Conservation (phyloP, 2,797 vertebrate species). For the Trachurus trachurus region DNA sequence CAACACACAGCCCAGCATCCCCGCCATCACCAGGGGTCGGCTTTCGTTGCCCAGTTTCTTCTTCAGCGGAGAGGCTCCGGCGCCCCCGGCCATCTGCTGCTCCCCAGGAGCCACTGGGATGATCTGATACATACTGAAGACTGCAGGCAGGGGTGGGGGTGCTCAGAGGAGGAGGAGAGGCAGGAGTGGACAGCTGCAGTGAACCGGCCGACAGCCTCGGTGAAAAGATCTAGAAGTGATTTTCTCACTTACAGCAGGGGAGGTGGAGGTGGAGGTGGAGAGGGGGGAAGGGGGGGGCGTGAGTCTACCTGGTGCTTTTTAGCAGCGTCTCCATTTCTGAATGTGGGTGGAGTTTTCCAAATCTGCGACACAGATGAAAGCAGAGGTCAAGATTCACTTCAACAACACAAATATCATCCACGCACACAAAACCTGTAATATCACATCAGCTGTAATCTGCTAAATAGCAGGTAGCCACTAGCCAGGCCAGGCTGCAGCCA, state of each 20-base stretch:
- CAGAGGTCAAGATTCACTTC: constrained; percentile 2
- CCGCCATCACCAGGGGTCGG: constrained; percentile 86
- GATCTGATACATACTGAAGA: constrained; percentile 84
- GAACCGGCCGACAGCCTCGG: constrained; percentile 7
- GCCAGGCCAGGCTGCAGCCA: constrained; percentile 21
- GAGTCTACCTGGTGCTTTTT: constrained; percentile 47
- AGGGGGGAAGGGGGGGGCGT: too few species aligned
- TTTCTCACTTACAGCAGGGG: neutral
- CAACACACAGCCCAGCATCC: constrained; percentile 86
- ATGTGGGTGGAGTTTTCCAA: constrained; percentile 16
- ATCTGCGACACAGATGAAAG: constrained; percentile 42
- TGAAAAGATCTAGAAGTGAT: constrained; percentile 8
- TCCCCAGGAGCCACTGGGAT: constrained; percentile 83
- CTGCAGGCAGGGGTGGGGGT: neutral
- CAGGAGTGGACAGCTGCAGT: constrained; percentile 7
- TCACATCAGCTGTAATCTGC: constrained; percentile 40
- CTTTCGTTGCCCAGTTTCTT: constrained; percentile 82
- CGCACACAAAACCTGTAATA: too few species aligned
- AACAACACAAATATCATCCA: neutral
- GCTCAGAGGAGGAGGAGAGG: constrained; percentile 8
- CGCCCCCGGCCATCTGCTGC: constrained; percentile 43
- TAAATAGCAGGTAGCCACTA: constrained; percentile 54
- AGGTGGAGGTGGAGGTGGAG: neutral
- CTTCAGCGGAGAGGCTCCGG: constrained; percentile 81
- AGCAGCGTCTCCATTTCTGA: constrained; percentile 48